Conservation (phyloP, 2,113 vertebrate genomes). For the Neolamprologus toae region DNA sequence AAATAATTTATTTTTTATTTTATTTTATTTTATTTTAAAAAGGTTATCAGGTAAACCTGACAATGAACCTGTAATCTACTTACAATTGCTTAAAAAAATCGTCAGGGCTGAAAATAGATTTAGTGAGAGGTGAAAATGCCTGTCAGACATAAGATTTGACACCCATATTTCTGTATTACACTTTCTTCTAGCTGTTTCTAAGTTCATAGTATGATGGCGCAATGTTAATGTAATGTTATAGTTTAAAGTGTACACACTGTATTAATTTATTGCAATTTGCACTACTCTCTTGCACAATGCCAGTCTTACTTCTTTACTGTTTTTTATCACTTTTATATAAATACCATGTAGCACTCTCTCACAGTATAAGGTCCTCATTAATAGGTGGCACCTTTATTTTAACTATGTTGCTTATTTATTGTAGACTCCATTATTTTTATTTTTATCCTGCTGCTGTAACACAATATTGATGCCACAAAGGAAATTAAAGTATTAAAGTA, state of each 20-base stretch:
- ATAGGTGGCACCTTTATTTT: neutral
- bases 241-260: neutral
- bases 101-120: neutral
- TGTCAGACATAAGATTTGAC: neutral
- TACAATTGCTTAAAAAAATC: neutral
- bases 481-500: neutral
- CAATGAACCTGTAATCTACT: neutral
- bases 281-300: neutral
- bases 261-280: neutral
- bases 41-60: accelerated
- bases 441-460: neutral
- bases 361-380: neutral
- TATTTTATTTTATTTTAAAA: accelerated
- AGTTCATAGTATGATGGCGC: neutral
- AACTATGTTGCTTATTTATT: neutral
- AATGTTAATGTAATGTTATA: neutral
- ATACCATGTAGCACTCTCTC: neutral
- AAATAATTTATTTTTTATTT: neutral
- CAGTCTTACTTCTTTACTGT: neutral
- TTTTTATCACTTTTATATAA: neutral
- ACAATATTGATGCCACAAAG: neutral
- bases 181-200: neutral
- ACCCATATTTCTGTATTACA: neutral
- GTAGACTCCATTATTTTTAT: neutral
- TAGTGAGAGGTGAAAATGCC: neutral